phyloP scores from a whole-genome alignment of 2,797 vertebrate species.

The Eulemur albifrons region DNA sequence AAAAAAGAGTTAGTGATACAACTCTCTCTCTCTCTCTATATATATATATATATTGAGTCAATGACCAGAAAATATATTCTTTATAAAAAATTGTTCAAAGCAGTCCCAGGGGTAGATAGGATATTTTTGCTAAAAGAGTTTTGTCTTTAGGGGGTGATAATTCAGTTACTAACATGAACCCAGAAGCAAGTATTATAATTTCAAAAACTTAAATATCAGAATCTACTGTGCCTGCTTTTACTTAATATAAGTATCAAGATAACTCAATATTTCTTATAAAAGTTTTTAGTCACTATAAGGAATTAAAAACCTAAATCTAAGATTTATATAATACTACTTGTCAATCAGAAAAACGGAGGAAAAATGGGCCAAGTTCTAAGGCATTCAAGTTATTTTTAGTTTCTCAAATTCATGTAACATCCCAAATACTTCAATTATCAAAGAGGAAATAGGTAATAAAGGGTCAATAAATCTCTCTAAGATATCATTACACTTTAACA shows the following conservation, averaged over 20 bases:
- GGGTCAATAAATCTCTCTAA: background rate
- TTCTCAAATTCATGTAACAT: slow-evolving; percentile 13
- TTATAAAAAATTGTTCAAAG: background rate
- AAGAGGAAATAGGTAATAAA: background rate
- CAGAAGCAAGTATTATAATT: background rate
- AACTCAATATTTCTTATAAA: slow-evolving; percentile 24
- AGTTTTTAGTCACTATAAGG: background rate
- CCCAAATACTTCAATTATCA: slow-evolving; percentile 29
- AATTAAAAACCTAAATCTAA: slow-evolving; percentile 11
- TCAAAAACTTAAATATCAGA: slow-evolving; percentile 18
- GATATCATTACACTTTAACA: slow-evolving; percentile 21
- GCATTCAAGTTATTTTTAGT: slow-evolving; percentile 4
- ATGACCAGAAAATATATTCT: background rate
- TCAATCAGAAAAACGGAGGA: background rate
- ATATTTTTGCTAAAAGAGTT: background rate
- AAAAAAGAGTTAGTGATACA: background rate
- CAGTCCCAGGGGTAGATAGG: background rate
- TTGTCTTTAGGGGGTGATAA: background rate
- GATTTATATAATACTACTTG: background rate
- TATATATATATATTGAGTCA: background rate
- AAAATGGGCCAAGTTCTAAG: slow-evolving; percentile 13
- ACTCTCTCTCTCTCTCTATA: background rate
- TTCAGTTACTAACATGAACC: slow-evolving; percentile 11
- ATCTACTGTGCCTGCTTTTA: background rate
- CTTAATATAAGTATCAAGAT: background rate